phyloP scores from a whole-genome alignment of 2,113 vertebrate genomes.

The Numenius arquata region DNA sequence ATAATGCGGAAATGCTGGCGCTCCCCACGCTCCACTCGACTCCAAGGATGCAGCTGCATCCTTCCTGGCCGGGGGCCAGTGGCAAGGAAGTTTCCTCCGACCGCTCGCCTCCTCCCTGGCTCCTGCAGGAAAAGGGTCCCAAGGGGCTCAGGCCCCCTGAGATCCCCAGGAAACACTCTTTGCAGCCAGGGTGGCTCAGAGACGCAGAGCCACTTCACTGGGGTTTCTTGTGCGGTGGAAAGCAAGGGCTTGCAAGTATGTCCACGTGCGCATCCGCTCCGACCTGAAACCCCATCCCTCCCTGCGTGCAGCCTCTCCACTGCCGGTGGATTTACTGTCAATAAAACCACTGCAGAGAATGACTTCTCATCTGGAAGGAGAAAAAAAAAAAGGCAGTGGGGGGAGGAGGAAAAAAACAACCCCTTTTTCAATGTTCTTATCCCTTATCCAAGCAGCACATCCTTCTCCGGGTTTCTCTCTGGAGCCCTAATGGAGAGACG shows the following conservation, averaged over 20 bases:
- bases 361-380: not conserved
- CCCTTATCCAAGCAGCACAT: not conserved
- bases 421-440: not conserved
- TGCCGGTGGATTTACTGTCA: not conserved
- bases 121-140: not conserved
- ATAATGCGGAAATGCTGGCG: not conserved
- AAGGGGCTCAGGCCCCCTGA: rapidly evolving
- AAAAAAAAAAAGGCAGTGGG: not conserved
- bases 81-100: not conserved
- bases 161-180: rapidly evolving
- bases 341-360: constrained; percentile 1
- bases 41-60: constrained; percentile 59
- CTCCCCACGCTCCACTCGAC: constrained; percentile 22
- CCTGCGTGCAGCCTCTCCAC: not conserved
- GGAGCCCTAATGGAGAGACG: not conserved
- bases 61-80: not conserved
- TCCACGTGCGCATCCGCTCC: not conserved
- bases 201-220: not conserved
- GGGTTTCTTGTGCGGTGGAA: not conserved
- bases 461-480: not conserved
- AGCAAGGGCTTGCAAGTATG: not conserved
- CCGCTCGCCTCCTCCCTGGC: not conserved
- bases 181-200: not conserved
- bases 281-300: not conserved
- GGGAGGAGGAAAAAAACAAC: not conserved